Percentiles rank a stretch among this genome's conserved stretches.
Conservation (phyloP, 1,140 invertebrate genomes). For the Cotesia vestalis region DNA sequence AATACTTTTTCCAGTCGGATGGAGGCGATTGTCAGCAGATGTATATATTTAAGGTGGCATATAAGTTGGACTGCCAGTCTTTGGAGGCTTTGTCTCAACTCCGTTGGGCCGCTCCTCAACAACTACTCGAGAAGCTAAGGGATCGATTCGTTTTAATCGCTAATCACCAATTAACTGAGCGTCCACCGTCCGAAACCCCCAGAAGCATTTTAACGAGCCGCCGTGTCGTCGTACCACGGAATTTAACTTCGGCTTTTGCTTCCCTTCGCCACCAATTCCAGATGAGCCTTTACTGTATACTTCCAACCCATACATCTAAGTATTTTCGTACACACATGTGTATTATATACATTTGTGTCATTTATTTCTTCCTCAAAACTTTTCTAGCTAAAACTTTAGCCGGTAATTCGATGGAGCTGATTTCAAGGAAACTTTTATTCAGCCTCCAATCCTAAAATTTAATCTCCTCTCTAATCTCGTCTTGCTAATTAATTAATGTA, state of each 20-base stretch:
- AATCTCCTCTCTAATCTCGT: too few relatives aligned
- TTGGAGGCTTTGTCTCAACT: neutral
- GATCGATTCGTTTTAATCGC: slow-evolving; percentile 66
- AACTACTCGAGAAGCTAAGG: slow-evolving; percentile 43
- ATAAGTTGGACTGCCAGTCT: too few relatives aligned
- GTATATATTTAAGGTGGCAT: too few relatives aligned
- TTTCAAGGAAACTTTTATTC: too few relatives aligned
- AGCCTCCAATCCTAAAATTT: too few relatives aligned
- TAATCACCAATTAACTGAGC: slow-evolving; percentile 67
- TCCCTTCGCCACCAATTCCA: slow-evolving; percentile 18
- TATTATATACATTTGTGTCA: neutral
- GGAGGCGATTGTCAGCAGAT: too few relatives aligned
- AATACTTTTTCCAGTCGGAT: too few relatives aligned
- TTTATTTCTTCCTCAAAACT: neutral
- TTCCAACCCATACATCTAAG: neutral
- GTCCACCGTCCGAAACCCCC: slow-evolving; percentile 63
- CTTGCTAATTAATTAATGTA: too few relatives aligned
- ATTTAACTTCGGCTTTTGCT: slow-evolving; percentile 59
- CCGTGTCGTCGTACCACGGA: slow-evolving; percentile 61
- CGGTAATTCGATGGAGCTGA: neutral
- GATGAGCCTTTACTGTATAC: neutral
- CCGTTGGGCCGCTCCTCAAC: slow-evolving; percentile 32
- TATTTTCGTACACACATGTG: too few relatives aligned
- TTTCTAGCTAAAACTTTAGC: slow-evolving; percentile 3
- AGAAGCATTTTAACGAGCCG: slow-evolving; percentile 68